Evolutionary conservation across 2,797 vertebrate genomes (phyloP).

Genomic region (Dryobates pubescens): DNA sequence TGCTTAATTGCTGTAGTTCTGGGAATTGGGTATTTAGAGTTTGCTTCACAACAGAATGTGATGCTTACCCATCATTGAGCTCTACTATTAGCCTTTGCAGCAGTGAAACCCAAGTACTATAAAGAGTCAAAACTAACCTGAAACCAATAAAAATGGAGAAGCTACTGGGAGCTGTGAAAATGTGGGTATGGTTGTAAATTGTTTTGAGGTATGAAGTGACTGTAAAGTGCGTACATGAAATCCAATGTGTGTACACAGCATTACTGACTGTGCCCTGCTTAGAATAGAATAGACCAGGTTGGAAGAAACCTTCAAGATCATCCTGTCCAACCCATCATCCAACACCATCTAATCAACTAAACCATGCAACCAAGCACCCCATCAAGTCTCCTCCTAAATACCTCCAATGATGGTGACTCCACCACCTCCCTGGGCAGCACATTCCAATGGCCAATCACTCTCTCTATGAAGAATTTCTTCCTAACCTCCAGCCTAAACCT

Average conservation of each 20-base stretch:
- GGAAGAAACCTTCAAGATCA: too few relatives aligned
- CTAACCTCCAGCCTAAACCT: too few relatives aligned
- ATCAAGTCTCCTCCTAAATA: too few relatives aligned
- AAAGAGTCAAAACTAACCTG: neutral
- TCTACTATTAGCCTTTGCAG: neutral
- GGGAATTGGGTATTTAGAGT: neutral
- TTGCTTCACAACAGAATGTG: neutral
- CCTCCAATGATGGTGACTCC: too few relatives aligned
- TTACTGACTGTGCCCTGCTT: neutral
- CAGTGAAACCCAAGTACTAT: slow-evolving; percentile 3
- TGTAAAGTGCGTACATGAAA: neutral
- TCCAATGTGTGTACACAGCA: neutral
- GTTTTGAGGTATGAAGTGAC: neutral
- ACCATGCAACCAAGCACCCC: too few relatives aligned
- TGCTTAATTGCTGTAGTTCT: slow-evolving; percentile 31
- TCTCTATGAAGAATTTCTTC: too few relatives aligned
- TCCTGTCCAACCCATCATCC: too few relatives aligned
- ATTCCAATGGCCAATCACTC: too few relatives aligned
- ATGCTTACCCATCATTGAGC: neutral
- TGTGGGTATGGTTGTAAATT: neutral
- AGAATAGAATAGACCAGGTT: too few relatives aligned
- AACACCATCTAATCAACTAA: too few relatives aligned
- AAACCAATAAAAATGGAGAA: neutral
- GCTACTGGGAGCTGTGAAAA: neutral
- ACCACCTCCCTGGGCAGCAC: too few relatives aligned